phyloP scores from a whole-genome alignment of 2,888 invertebrate genomes.

The Platycnemis pennipes region DNA sequence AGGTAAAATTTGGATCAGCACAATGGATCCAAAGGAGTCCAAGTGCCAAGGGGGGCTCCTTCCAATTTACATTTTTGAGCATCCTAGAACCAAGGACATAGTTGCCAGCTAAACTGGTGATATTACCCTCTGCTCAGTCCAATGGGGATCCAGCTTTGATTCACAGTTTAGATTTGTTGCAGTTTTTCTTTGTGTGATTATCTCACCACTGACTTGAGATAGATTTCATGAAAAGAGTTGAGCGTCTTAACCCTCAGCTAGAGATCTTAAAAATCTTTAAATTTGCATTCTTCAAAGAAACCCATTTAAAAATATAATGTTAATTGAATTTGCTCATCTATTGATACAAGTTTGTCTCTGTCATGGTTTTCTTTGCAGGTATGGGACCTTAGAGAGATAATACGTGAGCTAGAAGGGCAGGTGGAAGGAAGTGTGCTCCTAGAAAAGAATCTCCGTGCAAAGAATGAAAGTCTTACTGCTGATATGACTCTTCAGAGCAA shows the following conservation, averaged over 20 bases:
- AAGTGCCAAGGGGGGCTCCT: no score
- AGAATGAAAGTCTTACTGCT: constrained; percentile 30
- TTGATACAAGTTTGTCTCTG: neutral
- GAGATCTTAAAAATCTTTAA: neutral
- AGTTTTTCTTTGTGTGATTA: no score
- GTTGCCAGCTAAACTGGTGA: no score
- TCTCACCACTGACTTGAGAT: neutral
- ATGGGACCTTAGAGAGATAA: constrained; percentile 87
- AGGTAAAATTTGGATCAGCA: no score
- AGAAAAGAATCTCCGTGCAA: constrained; percentile 83
- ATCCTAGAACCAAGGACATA: no score
- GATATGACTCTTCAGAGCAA: constrained; percentile 79
- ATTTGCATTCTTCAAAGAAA: constrained; percentile 33
- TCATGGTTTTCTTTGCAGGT: constrained; percentile 77
- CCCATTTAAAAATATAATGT: no score
- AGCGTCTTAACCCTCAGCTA: neutral
- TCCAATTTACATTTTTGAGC: no score
- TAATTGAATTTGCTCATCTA: neutral
- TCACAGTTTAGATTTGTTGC: no score
- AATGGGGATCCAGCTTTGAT: no score
- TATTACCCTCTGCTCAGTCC: no score
- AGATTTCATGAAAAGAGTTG: neutral
- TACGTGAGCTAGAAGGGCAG: constrained; percentile 88
- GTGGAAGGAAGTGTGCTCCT: constrained; percentile 84
- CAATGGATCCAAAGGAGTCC: no score